These are phyloP conservation scores for Aeoliscus strigatus DNA, from an alignment of 2,797 vertebrate genomes.

Conservation along the genomic window DNA sequence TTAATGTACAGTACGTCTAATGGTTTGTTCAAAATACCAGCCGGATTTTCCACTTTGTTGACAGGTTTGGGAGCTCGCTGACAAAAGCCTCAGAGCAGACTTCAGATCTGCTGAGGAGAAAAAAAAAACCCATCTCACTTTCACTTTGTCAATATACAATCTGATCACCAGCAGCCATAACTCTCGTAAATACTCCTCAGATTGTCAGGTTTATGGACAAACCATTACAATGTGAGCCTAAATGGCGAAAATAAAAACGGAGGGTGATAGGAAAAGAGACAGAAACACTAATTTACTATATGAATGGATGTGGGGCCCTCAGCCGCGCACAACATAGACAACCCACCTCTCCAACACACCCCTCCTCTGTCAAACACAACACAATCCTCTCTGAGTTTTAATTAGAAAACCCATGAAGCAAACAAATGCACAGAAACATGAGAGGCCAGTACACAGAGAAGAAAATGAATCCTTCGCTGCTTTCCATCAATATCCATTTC, in stretches of 20 bases:
- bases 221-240: conserved; percentile 1
- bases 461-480: conserved; percentile 60
- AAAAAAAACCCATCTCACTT: too few species aligned
- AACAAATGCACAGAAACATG: conserved; percentile 58
- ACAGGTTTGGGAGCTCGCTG: too few species aligned
- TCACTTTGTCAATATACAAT: too few species aligned
- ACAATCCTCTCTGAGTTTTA: conserved; percentile 49
- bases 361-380: conserved; percentile 46
- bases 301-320: conserved; percentile 14
- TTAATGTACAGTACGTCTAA: too few species aligned
- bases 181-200: not conserved
- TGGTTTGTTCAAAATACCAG: too few species aligned
- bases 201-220: conserved; percentile 4
- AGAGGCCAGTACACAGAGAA: conserved; percentile 48
- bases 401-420: conserved; percentile 67
- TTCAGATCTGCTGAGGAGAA: too few species aligned
- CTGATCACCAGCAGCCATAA: too few species aligned
- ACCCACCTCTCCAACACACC: conserved; percentile 25
- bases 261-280: conserved; percentile 8
- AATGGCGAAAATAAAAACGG: conserved; percentile 24
- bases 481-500: conserved; percentile 63
- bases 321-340: conserved; percentile 23
- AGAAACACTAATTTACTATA: conserved; percentile 21
- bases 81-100: too few species aligned
- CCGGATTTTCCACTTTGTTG: too few species aligned